A percentile compares a stretch with the other conserved stretches of the same genome.
Evolutionary conservation across 2,888 invertebrate species (phyloP).

Genomic region (Adela reaumurella): DNA sequence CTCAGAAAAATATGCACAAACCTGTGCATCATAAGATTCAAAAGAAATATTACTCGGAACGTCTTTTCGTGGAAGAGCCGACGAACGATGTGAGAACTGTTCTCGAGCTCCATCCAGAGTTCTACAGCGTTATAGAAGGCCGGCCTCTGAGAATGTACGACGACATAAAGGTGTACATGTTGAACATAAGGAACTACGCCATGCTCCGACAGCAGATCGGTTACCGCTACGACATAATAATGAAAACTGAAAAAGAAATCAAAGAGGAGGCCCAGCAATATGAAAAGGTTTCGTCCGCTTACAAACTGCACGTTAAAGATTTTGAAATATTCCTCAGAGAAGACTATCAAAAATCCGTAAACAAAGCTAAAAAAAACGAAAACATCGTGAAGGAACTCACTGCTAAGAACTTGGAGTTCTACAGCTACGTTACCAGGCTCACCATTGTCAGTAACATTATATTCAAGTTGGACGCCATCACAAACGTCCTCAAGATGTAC

Average conservation of each 20-base stretch:
- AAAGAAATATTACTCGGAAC: conserved; percentile 49
- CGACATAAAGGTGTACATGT: conserved; percentile 55
- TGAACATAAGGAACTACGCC: conserved; percentile 46
- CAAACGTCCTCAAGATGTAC: conserved; percentile 35
- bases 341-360: conserved; percentile 42
- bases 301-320: conserved; percentile 37
- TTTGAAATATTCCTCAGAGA: conserved; percentile 46
- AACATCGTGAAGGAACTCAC: conserved; percentile 25
- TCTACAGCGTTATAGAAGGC: conserved; percentile 60
- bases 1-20: conserved; percentile 23
- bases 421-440: conserved; percentile 29
- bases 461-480: conserved; percentile 42
- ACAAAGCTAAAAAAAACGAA: conserved; percentile 31
- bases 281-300: conserved; percentile 26
- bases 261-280: conserved; percentile 29
- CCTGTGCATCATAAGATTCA: conserved; percentile 34
- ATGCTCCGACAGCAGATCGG: conserved; percentile 49
- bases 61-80: conserved; percentile 56
- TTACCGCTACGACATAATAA: conserved; percentile 35
- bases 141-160: conserved; percentile 57
- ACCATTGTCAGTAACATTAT: conserved; percentile 37
- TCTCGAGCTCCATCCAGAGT: conserved; percentile 63
- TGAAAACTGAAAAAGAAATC: conserved; percentile 33
- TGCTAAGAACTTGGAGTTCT: conserved; percentile 32
- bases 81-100: conserved; percentile 54